These are phyloP conservation scores for Anorthoa munda DNA, from an alignment of 2,888 invertebrate species.

Conservation along the genomic window DNA sequence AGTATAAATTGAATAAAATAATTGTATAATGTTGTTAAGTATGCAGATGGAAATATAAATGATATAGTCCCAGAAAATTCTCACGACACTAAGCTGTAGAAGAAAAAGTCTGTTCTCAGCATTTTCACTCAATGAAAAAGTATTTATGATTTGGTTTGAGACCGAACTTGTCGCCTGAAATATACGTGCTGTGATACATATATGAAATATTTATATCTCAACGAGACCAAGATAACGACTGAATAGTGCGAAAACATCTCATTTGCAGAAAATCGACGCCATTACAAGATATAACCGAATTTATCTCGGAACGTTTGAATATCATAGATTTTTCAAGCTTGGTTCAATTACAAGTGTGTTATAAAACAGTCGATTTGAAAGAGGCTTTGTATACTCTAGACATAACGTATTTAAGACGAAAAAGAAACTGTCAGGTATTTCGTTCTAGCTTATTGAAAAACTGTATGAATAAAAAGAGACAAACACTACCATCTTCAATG, in stretches of 20 bases:
- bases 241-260: conserved; percentile 17
- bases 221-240: conserved; percentile 20
- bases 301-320: conserved; percentile 18
- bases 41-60: too few species aligned
- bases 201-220: background rate
- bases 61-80: too few species aligned
- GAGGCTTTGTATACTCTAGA: too few species aligned
- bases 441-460: too few species aligned
- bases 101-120: too few species aligned
- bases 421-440: too few species aligned
- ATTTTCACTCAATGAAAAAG: background rate
- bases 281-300: conserved; percentile 20
- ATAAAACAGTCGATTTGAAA: background rate
- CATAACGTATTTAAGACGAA: too few species aligned
- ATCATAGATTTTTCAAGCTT: background rate
- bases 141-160: background rate
- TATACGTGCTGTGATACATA: background rate
- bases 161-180: background rate
- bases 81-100: too few species aligned
- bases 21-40: too few species aligned
- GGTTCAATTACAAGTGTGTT: background rate
- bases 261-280: conserved; percentile 8
- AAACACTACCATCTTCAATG: too few species aligned
- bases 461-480: too few species aligned
- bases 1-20: too few species aligned